Percentiles rank a stretch among this genome's conserved stretches.
Evolutionary conservation across 2,113 vertebrate genomes (phyloP).

Genomic region (Laterallus jamaicensis): DNA sequence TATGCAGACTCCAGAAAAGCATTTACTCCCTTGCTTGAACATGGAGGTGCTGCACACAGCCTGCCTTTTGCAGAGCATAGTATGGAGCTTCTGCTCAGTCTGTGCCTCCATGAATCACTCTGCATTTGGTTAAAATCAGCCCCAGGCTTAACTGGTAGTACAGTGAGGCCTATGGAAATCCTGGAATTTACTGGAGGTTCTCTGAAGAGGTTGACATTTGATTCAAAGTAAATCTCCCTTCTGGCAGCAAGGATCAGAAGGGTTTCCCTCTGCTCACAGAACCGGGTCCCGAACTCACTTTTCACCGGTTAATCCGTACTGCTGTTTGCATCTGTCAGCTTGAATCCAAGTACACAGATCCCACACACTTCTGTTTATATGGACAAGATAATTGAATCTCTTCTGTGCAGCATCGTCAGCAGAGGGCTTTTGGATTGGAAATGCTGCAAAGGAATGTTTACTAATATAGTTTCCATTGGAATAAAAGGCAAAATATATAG

Average conservation of each 20-base stretch:
- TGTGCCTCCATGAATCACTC: not conserved
- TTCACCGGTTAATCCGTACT: not conserved
- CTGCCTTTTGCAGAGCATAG: not conserved
- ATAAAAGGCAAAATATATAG: not conserved
- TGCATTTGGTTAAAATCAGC: not conserved
- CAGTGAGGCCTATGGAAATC: not conserved
- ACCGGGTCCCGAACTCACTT: not conserved
- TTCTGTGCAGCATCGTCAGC: not conserved
- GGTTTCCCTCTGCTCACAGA: not conserved
- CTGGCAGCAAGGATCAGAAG: not conserved
- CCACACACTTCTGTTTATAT: not conserved
- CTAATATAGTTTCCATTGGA: not conserved
- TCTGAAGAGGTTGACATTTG: not conserved
- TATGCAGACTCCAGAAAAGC: not conserved
- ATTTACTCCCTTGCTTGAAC: not conserved
- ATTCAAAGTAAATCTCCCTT: not conserved
- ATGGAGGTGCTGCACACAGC: not conserved
- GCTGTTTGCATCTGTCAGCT: not conserved
- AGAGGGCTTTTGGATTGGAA: not conserved
- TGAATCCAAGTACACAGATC: not conserved
- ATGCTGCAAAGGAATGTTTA: not conserved
- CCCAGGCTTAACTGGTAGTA: not conserved
- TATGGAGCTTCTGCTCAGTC: not conserved
- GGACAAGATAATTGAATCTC: not conserved
- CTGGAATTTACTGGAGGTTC: not conserved